Percentiles rank a stretch among this genome's conserved stretches.
Conservation (phyloP, 2,888 invertebrate genomes). For the Tupiocoris notatus region DNA sequence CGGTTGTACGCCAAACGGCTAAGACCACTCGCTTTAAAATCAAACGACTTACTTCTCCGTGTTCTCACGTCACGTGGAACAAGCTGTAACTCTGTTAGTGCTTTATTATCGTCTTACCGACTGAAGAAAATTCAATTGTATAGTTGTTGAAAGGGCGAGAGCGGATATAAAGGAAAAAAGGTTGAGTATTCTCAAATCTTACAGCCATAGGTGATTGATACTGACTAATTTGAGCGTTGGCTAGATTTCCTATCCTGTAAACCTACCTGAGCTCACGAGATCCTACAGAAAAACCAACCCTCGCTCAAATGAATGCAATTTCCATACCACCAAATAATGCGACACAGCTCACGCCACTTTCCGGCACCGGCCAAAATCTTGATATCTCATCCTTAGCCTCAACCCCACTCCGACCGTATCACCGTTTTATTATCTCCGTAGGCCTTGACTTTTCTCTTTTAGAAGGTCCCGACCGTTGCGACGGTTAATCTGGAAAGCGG, state of each 20-base stretch:
- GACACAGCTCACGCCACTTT: background rate
- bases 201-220: no score
- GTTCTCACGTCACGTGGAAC: background rate
- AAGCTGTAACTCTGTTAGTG: no score
- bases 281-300: no score
- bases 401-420: background rate
- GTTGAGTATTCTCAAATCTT: no score
- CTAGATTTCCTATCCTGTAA: no score
- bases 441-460: background rate
- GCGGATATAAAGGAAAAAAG: no score
- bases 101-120: no score
- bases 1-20: constrained; percentile 15
- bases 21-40: background rate
- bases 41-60: constrained; percentile 16
- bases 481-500: constrained; percentile 28
- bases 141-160: no score
- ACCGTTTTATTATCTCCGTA: constrained; percentile 26
- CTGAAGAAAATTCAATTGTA: no score
- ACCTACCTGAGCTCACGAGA: no score
- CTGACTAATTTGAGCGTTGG: no score
- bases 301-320: background rate
- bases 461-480: background rate
- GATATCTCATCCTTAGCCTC: background rate
- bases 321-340: background rate
- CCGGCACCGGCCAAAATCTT: background rate